Conservation (phyloP, 1,140 invertebrate genomes). For the Lerema accius region DNA sequence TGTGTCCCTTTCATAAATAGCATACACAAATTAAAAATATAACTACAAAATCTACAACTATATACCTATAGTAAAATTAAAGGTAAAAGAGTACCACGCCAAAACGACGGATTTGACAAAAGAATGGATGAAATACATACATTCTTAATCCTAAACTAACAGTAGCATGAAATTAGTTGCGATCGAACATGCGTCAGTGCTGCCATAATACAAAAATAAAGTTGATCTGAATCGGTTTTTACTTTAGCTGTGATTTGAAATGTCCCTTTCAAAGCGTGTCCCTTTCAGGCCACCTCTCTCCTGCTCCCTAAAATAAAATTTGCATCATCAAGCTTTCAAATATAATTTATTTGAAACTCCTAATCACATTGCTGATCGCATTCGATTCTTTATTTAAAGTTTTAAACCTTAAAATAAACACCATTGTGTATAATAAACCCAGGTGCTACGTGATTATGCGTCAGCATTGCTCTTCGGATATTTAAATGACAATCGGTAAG, state of each 20-base stretch:
- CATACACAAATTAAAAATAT: neutral
- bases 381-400: too few relatives aligned
- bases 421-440: conserved; percentile 11
- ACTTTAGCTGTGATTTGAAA: conserved; percentile 29
- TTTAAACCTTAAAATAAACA: neutral
- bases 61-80: too few relatives aligned
- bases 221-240: conserved; percentile 23
- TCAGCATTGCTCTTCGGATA: conserved; percentile 1
- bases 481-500: conserved; percentile 28
- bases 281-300: conserved; percentile 31
- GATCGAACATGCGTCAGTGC: neutral
- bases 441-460: conserved; percentile 3
- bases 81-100: too few relatives aligned
- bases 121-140: too few relatives aligned
- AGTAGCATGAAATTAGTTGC: conserved; percentile 29
- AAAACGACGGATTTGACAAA: too few relatives aligned
- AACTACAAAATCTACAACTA: conserved; percentile 11
- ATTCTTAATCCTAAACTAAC: conserved; percentile 19
- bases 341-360: too few relatives aligned
- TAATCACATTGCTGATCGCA: too few relatives aligned
- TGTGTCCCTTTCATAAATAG: too few relatives aligned
- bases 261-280: conserved; percentile 35
- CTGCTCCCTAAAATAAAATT: too few relatives aligned
- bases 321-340: too few relatives aligned
- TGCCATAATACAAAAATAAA: conserved; percentile 15